Evolutionary conservation across 2,113 vertebrate genomes (phyloP).

Genomic region (Ancistrus triradiatus): DNA sequence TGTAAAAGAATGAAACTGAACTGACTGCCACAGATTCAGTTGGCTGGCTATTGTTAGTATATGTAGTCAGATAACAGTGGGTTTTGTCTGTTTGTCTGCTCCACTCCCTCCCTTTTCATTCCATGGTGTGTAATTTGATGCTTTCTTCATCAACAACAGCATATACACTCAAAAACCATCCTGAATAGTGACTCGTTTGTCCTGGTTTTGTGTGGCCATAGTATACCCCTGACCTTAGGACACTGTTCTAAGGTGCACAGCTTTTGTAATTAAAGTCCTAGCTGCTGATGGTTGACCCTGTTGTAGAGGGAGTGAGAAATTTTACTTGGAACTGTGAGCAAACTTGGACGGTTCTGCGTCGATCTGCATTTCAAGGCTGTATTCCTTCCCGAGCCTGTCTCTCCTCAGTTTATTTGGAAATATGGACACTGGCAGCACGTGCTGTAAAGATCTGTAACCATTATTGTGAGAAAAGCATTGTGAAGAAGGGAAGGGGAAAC

Average conservation of each 20-base stretch:
- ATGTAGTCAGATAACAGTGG: no score
- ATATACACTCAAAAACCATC: no score
- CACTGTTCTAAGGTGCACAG: conserved; percentile 28
- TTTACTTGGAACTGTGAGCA: conserved; percentile 38
- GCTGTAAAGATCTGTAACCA: not conserved
- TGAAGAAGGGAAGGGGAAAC: not conserved
- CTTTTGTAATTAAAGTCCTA: conserved; percentile 44
- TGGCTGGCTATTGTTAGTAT: no score
- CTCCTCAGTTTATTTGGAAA: not conserved
- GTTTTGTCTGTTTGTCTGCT: no score
- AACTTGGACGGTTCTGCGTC: not conserved
- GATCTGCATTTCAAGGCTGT: not conserved
- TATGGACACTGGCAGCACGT: not conserved
- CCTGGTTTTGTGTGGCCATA: not conserved
- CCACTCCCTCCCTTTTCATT: no score
- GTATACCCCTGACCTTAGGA: conserved; percentile 11
- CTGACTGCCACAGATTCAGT: no score
- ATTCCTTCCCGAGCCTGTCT: no score
- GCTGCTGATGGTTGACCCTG: conserved; percentile 48
- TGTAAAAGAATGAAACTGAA: no score
- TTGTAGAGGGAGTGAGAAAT: conserved; percentile 48
- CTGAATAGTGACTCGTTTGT: no score
- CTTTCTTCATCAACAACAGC: no score
- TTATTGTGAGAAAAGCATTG: not conserved
- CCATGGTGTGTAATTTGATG: no score